Percentiles rank a stretch among this genome's conserved stretches.
These are phyloP conservation scores for Fistularia commersonii DNA, from an alignment of 2,797 vertebrate genomes.

Conservation along the genomic window DNA sequence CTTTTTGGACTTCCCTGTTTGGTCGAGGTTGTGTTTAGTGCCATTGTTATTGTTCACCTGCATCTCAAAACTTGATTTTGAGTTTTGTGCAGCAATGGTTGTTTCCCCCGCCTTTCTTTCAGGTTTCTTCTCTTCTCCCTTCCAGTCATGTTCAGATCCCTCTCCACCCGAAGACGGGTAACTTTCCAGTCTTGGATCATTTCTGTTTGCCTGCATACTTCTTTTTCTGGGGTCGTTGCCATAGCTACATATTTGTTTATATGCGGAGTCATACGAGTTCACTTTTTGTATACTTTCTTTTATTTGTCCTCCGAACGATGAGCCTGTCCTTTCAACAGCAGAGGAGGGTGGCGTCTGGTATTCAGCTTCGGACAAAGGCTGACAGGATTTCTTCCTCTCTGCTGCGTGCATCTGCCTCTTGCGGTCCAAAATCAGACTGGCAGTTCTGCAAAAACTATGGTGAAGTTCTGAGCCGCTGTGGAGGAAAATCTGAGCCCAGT, in stretches of 20 bases:
- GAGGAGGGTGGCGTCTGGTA: neutral
- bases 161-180: too few relatives aligned
- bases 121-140: neutral
- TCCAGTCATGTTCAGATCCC: too few relatives aligned
- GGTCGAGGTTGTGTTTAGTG: neutral
- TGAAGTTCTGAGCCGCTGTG: conserved; percentile 18
- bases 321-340: neutral
- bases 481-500: conserved; percentile 64
- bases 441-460: conserved; percentile 13
- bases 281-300: conserved; percentile 8
- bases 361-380: too few relatives aligned
- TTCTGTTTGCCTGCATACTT: neutral
- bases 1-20: neutral
- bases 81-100: neutral
- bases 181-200: too few relatives aligned
- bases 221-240: neutral
- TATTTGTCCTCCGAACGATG: neutral
- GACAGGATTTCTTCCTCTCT: too few relatives aligned
- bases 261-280: neutral
- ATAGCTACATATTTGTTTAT: conserved; percentile 7
- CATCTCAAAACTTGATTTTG: neutral
- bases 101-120: neutral
- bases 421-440: neutral
- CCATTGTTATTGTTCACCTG: neutral
- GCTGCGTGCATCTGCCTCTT: neutral